Conservation (phyloP, 2,113 vertebrate genomes). For the Sceloporus undulatus region DNA sequence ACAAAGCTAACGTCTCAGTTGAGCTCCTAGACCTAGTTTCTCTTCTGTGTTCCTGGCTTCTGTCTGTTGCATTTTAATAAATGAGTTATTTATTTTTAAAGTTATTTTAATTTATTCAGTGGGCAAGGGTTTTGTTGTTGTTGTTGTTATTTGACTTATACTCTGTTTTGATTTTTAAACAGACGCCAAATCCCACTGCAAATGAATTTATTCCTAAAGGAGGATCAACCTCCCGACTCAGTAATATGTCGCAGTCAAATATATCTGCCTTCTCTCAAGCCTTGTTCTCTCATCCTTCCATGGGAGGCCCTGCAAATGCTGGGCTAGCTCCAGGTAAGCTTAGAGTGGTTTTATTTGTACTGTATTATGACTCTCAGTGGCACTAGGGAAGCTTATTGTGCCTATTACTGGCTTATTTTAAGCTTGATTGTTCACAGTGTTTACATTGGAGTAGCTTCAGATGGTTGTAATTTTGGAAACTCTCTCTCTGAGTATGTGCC, state of each 20-base stretch:
- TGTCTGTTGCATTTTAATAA: background rate
- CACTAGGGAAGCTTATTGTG: slow-evolving; percentile 40
- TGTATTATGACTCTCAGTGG: slow-evolving; percentile 7
- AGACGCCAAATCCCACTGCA: slow-evolving; percentile 97
- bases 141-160: slow-evolving; percentile 56
- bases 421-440: background rate
- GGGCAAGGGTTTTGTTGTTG: slow-evolving; percentile 35
- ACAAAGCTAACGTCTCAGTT: background rate
- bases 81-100: background rate
- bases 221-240: slow-evolving; percentile 89
- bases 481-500: too few relatives aligned
- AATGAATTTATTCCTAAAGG: slow-evolving; percentile 98
- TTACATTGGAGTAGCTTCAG: background rate
- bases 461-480: background rate
- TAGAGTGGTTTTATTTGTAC: slow-evolving; percentile 34
- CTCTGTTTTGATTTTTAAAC: slow-evolving; percentile 77
- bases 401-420: background rate
- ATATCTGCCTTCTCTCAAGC: slow-evolving; percentile 95
- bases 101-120: background rate
- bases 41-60: background rate
- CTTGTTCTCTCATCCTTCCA: slow-evolving; percentile 91
- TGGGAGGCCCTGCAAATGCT: slow-evolving; percentile 90
- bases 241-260: slow-evolving; percentile 91
- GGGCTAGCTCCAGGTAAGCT: slow-evolving; percentile 93
- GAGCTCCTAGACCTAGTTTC: background rate